A percentile compares a stretch with the other conserved stretches of the same genome.
Conservation (phyloP, 1,140 invertebrate species). For the Saccostrea glomerata region DNA sequence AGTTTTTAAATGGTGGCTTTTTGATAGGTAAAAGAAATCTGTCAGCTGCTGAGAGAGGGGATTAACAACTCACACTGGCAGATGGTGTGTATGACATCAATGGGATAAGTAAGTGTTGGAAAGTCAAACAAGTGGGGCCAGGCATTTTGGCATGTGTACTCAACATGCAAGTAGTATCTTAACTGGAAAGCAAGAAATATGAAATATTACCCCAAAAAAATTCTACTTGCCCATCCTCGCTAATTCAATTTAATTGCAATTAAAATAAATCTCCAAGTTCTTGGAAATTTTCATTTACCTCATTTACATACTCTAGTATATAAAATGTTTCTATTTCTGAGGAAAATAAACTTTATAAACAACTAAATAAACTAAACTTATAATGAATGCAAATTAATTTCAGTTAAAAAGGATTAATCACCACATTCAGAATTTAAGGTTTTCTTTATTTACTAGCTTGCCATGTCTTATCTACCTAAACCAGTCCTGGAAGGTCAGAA, state of each 20-base stretch:
- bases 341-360: no score
- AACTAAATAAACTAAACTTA: no score
- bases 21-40: slow-evolving; percentile 4
- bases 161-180: no score
- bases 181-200: no score
- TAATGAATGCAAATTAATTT: not conserved
- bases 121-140: slow-evolving; percentile 6
- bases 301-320: no score
- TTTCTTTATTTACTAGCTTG: not conserved
- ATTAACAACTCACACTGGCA: slow-evolving; percentile 1
- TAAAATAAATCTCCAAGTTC: no score
- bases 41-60: slow-evolving; percentile 15
- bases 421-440: not conserved
- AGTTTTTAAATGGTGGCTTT: not conserved
- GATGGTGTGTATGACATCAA: slow-evolving; percentile 26
- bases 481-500: not conserved
- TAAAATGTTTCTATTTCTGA: no score
- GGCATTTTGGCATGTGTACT: not conserved
- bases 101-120: not conserved
- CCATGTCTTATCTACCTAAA: not conserved
- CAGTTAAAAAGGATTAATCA: not conserved
- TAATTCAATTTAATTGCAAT: no score
- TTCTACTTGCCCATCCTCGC: no score
- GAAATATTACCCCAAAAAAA: no score
- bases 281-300: no score